A percentile compares a stretch with the other conserved stretches of the same genome.
These are phyloP conservation scores for Mormyrops attenuatus DNA, from an alignment of 2,797 vertebrate genomes.

Conservation along the genomic window DNA sequence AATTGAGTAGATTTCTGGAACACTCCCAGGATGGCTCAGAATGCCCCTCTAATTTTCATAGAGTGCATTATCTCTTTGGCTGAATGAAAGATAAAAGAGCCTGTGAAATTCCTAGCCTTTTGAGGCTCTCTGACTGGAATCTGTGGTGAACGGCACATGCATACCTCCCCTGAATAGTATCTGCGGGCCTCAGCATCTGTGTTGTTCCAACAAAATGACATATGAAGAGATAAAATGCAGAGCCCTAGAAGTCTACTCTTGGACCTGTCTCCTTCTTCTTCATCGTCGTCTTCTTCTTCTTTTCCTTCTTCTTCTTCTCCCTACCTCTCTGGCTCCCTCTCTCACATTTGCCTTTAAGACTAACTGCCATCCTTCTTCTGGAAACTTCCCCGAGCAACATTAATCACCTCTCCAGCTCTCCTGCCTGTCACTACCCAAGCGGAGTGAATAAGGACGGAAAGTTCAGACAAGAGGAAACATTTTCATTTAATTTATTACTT, in stretches of 20 bases:
- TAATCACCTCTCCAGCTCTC: slow-evolving; percentile 49
- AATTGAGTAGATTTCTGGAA: not conserved
- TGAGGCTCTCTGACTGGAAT: not conserved
- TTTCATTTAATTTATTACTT: slow-evolving; percentile 62
- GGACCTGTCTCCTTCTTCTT: not conserved
- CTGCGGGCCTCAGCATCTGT: not conserved
- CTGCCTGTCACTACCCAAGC: slow-evolving; percentile 43
- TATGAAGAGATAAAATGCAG: slow-evolving; percentile 19
- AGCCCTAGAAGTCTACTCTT: not conserved
- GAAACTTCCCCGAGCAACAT: slow-evolving; percentile 46
- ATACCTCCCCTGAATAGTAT: not conserved
- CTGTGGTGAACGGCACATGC: not conserved
- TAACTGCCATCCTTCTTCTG: slow-evolving; percentile 42
- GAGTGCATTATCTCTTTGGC: not conserved
- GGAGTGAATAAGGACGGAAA: slow-evolving; percentile 45
- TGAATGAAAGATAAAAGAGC: slow-evolving; percentile 4
- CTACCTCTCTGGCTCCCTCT: slow-evolving; percentile 25
- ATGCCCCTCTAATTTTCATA: slow-evolving; percentile 2
- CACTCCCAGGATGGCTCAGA: not conserved
- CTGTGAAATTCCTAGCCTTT: not conserved
- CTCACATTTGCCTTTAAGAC: slow-evolving; percentile 42
- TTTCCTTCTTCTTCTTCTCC: slow-evolving; percentile 25
- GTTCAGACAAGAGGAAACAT: slow-evolving; percentile 54
- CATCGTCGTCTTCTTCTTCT: not conserved
- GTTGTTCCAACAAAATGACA: not conserved